Conservation (phyloP, 2,113 vertebrate species). For the Herpetotheres cachinnans region DNA sequence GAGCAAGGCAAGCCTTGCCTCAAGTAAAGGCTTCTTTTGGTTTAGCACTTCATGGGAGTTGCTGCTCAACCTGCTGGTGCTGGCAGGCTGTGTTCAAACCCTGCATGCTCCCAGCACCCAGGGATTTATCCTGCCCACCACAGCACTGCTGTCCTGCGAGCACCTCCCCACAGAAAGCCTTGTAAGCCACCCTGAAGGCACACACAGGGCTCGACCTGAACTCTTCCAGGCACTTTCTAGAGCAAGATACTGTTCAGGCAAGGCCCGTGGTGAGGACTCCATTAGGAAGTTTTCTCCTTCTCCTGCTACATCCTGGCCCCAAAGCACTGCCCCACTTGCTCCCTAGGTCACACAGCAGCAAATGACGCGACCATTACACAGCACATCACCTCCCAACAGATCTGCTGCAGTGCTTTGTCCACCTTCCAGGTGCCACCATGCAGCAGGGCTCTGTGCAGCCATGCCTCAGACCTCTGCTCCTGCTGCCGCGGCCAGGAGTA, state of each 20-base stretch:
- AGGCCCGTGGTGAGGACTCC: neutral
- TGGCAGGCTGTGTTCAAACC: neutral
- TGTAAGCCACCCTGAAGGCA: neutral
- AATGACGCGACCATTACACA: neutral
- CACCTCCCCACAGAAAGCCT: neutral
- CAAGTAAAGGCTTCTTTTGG: neutral
- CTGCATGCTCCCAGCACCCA: too few species aligned
- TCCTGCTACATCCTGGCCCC: neutral
- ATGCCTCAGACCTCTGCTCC: neutral
- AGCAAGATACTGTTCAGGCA: too few species aligned
- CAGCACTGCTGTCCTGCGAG: neutral
- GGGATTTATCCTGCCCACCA: neutral
- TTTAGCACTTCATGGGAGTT: neutral
- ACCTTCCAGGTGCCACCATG: neutral
- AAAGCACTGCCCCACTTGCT: neutral
- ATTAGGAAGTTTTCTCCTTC: neutral
- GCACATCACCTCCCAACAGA: neutral
- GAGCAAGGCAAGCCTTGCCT: neutral
- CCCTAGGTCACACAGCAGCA: neutral
- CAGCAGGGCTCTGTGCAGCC: neutral
- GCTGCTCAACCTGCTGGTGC: neutral
- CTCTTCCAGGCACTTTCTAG: neutral
- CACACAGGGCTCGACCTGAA: neutral
- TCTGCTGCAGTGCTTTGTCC: neutral
- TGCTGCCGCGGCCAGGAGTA: neutral